Base-by-base conservation (phyloP, 2,888 invertebrate species). In the Rutpela maculata region DNA sequence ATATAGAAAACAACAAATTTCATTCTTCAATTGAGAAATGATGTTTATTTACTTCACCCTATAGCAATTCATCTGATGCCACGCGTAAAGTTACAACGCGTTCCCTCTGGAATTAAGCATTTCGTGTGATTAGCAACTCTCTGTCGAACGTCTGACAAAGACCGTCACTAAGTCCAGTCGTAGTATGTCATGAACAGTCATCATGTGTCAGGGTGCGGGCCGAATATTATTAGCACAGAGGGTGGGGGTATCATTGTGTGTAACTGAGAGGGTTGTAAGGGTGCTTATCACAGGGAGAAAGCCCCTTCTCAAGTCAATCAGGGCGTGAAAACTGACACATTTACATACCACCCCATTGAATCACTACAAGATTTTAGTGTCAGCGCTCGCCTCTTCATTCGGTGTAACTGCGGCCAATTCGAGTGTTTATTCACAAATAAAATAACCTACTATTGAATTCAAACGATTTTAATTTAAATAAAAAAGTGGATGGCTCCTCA, bases 261-360 rank as follows among this genome's bases (percentile, higher is more conserved):
- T 84, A 83, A 84, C 82, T 78, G 84, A 84, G 84, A 85, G 84
- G 84, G 84, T 79, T 82, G 80, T 73, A 65, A 81, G 81, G 76
- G 81, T 78, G 60, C 75, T 75, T 74, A 67, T 63, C 55, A 35
- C 60, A 69, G 78, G 76, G 74, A 68, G 78, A 77, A 72, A 72
- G 63, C 55, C 83, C 82, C 80, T 82, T 84, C 86, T 85, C 85
- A 84, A 86, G 87, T 88, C 88, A 88, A 88, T 87, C 88, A 87
- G 88, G 88, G 89, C 88, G 89, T 89, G 89, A 89, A 89, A 88
- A 89, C 88, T 89, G 89, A 88, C 89, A 88, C 89, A 89, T 89
- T 89, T 89, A 89, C 88, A 89, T 89, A 88, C 88, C 88, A 88
- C 87, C 87, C 85, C 84, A 88, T 87, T 86, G 87, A 87, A 85